Conservation (phyloP, 2,888 invertebrate genomes). For the Agrotis clavis region DNA sequence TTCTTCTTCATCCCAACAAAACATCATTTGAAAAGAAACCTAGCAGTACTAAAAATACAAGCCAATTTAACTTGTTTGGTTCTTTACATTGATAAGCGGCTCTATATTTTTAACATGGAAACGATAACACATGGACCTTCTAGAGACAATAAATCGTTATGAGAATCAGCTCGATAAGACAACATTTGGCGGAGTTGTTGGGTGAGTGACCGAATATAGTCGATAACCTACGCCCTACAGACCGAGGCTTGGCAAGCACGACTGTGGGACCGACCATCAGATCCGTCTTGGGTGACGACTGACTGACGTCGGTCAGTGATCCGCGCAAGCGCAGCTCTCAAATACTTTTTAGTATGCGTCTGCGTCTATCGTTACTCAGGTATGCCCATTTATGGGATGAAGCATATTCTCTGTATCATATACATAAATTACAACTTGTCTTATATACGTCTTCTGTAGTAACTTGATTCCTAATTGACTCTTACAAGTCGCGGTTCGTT, state of each 20-base stretch:
- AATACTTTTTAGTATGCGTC: slow-evolving; percentile 26
- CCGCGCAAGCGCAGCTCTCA: slow-evolving; percentile 33
- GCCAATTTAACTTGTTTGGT: slow-evolving; percentile 8
- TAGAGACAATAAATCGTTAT: slow-evolving; percentile 32
- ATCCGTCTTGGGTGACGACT: slow-evolving; percentile 42
- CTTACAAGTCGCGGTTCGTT: neutral
- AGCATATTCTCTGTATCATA: neutral
- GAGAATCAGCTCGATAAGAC: slow-evolving; percentile 34
- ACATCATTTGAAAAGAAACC: slow-evolving; percentile 10
- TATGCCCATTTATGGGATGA: slow-evolving; percentile 45
- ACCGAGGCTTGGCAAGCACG: slow-evolving; percentile 53
- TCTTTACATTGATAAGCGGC: slow-evolving; percentile 1
- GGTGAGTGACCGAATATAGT: slow-evolving; percentile 59
- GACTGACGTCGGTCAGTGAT: slow-evolving; percentile 55
- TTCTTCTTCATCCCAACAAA: slow-evolving; percentile 12
- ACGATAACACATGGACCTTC: slow-evolving; percentile 30
- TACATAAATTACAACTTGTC: slow-evolving; percentile 18
- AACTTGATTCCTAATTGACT: slow-evolving; percentile 47
- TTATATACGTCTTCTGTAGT: slow-evolving; percentile 9
- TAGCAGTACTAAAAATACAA: slow-evolving; percentile 5
- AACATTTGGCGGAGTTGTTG: slow-evolving; percentile 37
- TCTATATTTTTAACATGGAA: slow-evolving; percentile 26
- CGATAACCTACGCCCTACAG: slow-evolving; percentile 59
- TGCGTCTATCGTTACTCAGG: slow-evolving; percentile 39
- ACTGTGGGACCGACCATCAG: slow-evolving; percentile 17